Evolutionary conservation across 2,888 invertebrate species (phyloP).

Genomic region (Drosophila buzzatii): DNA sequence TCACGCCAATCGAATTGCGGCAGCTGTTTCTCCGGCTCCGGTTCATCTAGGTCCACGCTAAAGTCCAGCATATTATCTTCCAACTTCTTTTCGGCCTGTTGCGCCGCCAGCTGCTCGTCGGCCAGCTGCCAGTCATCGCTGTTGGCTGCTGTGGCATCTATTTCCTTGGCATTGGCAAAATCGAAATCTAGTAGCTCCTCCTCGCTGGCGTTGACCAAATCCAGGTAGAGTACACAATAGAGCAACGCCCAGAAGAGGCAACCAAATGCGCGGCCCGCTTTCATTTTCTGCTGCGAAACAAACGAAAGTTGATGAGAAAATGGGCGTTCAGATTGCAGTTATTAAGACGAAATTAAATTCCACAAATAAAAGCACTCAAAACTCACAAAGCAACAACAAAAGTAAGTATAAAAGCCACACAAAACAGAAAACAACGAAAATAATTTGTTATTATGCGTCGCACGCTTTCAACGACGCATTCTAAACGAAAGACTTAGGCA

Average conservation of each 20-base stretch:
- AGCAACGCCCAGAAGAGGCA: slow-evolving; percentile 75
- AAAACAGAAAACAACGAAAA: slow-evolving; percentile 37
- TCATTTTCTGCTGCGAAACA: slow-evolving; percentile 70
- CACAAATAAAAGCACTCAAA: slow-evolving; percentile 39
- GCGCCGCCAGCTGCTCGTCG: slow-evolving; percentile 44
- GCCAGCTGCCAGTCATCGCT: slow-evolving; percentile 80
- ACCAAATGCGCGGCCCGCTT: slow-evolving; percentile 54
- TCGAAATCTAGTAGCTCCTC: slow-evolving; percentile 80
- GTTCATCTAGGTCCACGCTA: slow-evolving; percentile 70
- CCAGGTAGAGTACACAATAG: slow-evolving; percentile 68
- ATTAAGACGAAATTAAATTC: slow-evolving; percentile 59
- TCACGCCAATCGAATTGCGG: slow-evolving; percentile 85
- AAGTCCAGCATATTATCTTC: slow-evolving; percentile 69
- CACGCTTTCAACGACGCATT: slow-evolving; percentile 68
- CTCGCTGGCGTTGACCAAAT: slow-evolving; percentile 62
- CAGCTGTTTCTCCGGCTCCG: slow-evolving; percentile 63
- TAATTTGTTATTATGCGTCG: slow-evolving; percentile 52
- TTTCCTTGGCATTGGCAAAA: slow-evolving; percentile 81
- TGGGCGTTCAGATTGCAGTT: slow-evolving; percentile 66
- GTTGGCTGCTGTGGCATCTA: slow-evolving; percentile 56
- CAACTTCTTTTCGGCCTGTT: slow-evolving; percentile 56
- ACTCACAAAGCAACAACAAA: slow-evolving; percentile 21
- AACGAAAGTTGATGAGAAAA: slow-evolving; percentile 68
- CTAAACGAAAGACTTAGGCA: slow-evolving; percentile 58
- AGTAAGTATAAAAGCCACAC: slow-evolving; percentile 27